phyloP scores from a whole-genome alignment of 2,113 vertebrate genomes.

The Syngnathus typhle region DNA sequence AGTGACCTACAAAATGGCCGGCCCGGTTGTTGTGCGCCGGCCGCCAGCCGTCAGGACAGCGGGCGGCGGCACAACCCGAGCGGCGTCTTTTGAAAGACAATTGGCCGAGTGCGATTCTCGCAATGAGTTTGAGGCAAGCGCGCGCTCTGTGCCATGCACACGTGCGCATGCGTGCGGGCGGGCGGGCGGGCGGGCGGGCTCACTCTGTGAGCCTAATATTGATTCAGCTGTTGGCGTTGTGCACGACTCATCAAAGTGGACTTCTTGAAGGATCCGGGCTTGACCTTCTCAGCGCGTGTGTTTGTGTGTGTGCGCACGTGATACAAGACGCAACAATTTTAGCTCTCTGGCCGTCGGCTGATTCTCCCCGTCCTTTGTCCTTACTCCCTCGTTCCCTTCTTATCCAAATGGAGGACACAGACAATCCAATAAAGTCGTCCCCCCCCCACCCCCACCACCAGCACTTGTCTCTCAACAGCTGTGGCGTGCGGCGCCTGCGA shows the following conservation, averaged over 20 bases:
- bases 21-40: conserved; percentile 32
- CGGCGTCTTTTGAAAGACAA: too few species aligned
- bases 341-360: conserved; percentile 19
- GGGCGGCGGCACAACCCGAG: too few species aligned
- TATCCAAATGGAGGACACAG: conserved; percentile 66
- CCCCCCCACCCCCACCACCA: conserved; percentile 15
- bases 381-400: conserved; percentile 40
- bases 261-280: conserved; percentile 64
- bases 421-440: conserved; percentile 68
- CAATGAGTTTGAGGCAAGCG: too few species aligned
- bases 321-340: conserved; percentile 5
- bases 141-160: conserved; percentile 7
- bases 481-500: conserved; percentile 45
- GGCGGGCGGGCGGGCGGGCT: conserved; percentile 34
- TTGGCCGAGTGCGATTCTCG: too few species aligned
- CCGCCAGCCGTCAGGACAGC: too few species aligned
- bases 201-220: conserved; percentile 67
- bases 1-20: conserved; percentile 58
- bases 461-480: conserved; percentile 52
- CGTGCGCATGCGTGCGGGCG: conserved; percentile 36
- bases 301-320: background rate
- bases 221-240: conserved; percentile 69
- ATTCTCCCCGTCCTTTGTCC: conserved; percentile 25
- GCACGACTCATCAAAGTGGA: conserved; percentile 70
- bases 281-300: conserved; percentile 41